Conservation (phyloP, 2,113 vertebrate genomes). For the Synchiropus splendidus region DNA sequence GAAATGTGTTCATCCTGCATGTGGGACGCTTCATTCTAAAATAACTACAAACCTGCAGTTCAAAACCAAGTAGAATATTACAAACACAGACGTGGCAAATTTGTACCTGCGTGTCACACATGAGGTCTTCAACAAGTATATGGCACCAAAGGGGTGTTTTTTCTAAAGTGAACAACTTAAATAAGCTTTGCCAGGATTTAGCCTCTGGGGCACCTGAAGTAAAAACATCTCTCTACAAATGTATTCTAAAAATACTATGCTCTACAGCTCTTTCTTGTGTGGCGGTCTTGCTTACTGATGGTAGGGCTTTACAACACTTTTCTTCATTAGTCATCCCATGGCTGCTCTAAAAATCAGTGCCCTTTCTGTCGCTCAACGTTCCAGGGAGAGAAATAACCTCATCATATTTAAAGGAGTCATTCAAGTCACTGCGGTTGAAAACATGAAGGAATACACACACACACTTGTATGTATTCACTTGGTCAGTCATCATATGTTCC, state of each 20-base stretch:
- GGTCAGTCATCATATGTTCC: constrained; percentile 24
- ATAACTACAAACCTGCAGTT: too few relatives aligned
- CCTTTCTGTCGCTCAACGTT: constrained; percentile 12
- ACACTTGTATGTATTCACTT: constrained; percentile 4
- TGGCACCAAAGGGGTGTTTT: constrained; percentile 15
- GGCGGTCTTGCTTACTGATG: constrained; percentile 11
- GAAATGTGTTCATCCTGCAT: too few relatives aligned
- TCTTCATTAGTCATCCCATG: constrained; percentile 28
- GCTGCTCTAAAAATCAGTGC: constrained; percentile 28
- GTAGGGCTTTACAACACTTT: constrained; percentile 17
- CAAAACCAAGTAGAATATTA: too few relatives aligned
- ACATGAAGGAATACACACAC: constrained; percentile 5
- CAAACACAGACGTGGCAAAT: too few relatives aligned
- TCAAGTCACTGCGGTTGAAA: constrained; percentile 6
- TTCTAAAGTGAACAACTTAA: constrained; percentile 19
- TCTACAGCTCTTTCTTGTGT: constrained; percentile 8
- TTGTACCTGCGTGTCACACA: too few relatives aligned
- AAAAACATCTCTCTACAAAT: too few relatives aligned
- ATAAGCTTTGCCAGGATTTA: constrained; percentile 23
- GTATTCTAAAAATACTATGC: too few relatives aligned
- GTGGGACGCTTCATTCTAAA: too few relatives aligned
- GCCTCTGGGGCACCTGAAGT: constrained; percentile 6
- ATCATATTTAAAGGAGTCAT: constrained; percentile 24
- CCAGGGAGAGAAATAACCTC: constrained; percentile 12
- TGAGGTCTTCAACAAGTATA: constrained; percentile 28